Conservation (phyloP, 2,797 vertebrate genomes). For the Micromesistius poutassou region DNA sequence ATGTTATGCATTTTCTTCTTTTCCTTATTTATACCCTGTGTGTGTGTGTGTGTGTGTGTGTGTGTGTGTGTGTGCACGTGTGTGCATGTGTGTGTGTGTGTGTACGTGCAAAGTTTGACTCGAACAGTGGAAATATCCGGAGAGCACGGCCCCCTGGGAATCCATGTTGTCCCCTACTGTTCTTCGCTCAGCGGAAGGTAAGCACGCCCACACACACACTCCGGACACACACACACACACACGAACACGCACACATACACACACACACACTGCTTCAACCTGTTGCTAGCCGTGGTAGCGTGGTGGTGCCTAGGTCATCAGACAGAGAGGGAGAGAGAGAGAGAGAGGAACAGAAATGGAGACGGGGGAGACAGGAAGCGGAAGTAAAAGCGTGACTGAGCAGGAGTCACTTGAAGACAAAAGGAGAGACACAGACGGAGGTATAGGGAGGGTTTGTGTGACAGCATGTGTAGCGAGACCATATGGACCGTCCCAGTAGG, state of each 20-base stretch:
- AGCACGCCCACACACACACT: constrained; percentile 44
- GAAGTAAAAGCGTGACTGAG: background rate
- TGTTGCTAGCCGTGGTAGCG: constrained; percentile 49
- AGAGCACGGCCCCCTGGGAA: constrained; percentile 88
- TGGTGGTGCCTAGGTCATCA: constrained; percentile 46
- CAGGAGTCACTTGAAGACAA: background rate
- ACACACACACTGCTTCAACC: constrained; percentile 13
- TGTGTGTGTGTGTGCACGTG: constrained; percentile 53
- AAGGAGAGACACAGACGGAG: background rate
- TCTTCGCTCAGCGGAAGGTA: constrained; percentile 95
- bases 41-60: constrained; percentile 39
- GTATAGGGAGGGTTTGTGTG: background rate
- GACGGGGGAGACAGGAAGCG: background rate
- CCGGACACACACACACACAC: background rate
- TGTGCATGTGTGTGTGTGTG: constrained; percentile 29
- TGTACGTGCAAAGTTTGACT: constrained; percentile 74
- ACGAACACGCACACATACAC: constrained; percentile 8
- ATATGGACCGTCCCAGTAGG: constrained; percentile 17
- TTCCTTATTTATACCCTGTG: constrained; percentile 9
- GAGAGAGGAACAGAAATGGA: background rate
- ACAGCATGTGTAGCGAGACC: constrained; percentile 8
- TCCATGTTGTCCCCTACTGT: constrained; percentile 92
- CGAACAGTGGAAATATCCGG: constrained; percentile 89
- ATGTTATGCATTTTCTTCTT: too few relatives aligned
- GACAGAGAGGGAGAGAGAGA: background rate